Percentiles rank a stretch among this genome's conserved stretches.
Conservation (phyloP, 2,888 invertebrate species). For the Erebia ligea region DNA sequence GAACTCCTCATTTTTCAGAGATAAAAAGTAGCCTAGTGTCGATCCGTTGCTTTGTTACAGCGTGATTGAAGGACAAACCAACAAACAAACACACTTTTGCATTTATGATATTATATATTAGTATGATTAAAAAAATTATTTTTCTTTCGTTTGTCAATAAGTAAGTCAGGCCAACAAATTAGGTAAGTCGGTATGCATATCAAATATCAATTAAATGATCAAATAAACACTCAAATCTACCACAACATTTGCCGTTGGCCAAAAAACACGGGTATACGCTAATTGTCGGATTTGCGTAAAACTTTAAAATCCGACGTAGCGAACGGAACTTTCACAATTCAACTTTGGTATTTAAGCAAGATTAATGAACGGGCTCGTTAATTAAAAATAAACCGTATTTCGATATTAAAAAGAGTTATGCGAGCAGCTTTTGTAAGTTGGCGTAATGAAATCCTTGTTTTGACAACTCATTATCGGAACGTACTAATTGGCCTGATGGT, state of each 20-base stretch:
- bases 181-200: neutral
- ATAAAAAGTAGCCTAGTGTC: too few species aligned
- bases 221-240: conserved; percentile 1
- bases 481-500: conserved; percentile 74
- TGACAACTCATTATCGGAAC: conserved; percentile 79
- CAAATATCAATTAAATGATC: conserved; percentile 2
- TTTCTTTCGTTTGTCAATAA: too few species aligned
- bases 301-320: conserved; percentile 73
- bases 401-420: conserved; percentile 46
- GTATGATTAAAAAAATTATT: too few species aligned
- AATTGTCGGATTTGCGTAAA: conserved; percentile 74
- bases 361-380: conserved; percentile 43
- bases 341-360: conserved; percentile 71
- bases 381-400: conserved; percentile 50
- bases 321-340: conserved; percentile 76
- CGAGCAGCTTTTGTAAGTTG: conserved; percentile 41
- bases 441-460: conserved; percentile 67
- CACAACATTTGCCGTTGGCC: conserved; percentile 20
- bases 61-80: too few species aligned
- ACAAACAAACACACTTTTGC: too few species aligned
- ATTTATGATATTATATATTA: too few species aligned
- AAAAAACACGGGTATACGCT: conserved; percentile 52
- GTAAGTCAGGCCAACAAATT: neutral
- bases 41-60: too few species aligned
- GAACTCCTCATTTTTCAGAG: too few species aligned